Conservation (phyloP, 2,797 vertebrate species). For the Melanotaenia nigrans region DNA sequence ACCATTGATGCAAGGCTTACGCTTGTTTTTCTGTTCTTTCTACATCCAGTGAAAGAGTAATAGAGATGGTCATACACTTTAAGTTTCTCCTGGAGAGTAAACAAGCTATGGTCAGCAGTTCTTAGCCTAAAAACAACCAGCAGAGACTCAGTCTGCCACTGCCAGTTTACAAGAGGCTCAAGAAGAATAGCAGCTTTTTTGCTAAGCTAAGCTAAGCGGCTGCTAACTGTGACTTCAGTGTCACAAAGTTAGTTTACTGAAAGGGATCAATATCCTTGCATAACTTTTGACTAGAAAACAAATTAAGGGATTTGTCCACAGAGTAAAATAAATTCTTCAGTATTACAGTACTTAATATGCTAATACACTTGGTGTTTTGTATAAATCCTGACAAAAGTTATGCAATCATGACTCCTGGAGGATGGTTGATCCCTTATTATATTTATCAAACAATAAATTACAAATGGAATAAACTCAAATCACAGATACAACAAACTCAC, state of each 20-base stretch:
- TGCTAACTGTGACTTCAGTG: background rate
- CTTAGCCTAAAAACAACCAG: background rate
- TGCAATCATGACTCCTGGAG: background rate
- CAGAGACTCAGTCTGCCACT: background rate
- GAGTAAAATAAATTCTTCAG: background rate
- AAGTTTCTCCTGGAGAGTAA: background rate
- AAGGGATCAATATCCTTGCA: background rate
- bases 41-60: background rate
- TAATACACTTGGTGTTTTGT: background rate
- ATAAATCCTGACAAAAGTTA: background rate
- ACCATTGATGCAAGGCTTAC: constrained; percentile 9
- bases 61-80: background rate
- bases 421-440: background rate
- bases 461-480: no score
- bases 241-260: no score
- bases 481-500: no score
- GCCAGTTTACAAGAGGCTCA: background rate
- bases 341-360: background rate
- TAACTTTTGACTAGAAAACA: background rate
- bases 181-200: background rate
- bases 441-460: background rate
- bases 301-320: background rate
- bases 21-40: background rate
- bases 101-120: background rate
- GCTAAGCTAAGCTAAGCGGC: background rate